Percentiles rank a stretch among this genome's conserved stretches.
These are phyloP conservation scores for Agriopis aurantiaria DNA, from an alignment of 2,888 invertebrate species.

Conservation along the genomic window DNA sequence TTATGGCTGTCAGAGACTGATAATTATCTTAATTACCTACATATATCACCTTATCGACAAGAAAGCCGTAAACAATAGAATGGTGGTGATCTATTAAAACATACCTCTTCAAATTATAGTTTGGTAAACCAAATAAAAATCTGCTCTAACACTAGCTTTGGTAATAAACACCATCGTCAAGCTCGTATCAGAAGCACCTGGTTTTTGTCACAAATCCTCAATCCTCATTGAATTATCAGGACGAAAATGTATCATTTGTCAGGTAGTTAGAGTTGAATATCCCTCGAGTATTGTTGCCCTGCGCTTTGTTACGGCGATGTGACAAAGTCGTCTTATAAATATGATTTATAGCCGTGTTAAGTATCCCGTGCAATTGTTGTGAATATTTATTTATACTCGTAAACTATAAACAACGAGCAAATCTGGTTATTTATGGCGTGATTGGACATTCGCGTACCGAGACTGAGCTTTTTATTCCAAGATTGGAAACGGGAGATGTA, in stretches of 20 bases:
- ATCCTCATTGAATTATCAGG: constrained; percentile 52
- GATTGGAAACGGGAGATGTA: constrained; percentile 37
- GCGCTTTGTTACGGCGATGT: constrained; percentile 75
- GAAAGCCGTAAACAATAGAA: neutral
- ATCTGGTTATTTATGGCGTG: constrained; percentile 84
- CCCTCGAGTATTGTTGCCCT: constrained; percentile 49
- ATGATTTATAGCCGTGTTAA: constrained; percentile 84
- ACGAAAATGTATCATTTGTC: constrained; percentile 55
- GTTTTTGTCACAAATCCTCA: constrained; percentile 53
- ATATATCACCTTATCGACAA: too few species aligned
- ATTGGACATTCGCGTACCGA: constrained; percentile 77
- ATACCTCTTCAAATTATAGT: neutral
- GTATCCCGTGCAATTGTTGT: constrained; percentile 84
- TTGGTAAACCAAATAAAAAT: neutral
- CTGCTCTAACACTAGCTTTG: neutral
- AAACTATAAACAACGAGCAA: constrained; percentile 84
- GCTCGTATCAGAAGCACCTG: constrained; percentile 57
- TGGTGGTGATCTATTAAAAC: neutral
- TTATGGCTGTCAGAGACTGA: too few species aligned
- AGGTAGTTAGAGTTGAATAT: constrained; percentile 64
- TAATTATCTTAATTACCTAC: too few species aligned
- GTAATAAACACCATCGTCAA: constrained; percentile 54
- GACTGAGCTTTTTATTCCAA: constrained; percentile 39
- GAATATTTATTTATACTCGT: constrained; percentile 84
- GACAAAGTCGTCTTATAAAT: constrained; percentile 84